These are phyloP conservation scores for Dreissena rostriformis DNA, from an alignment of 1,140 invertebrate genomes.

Conservation along the genomic window DNA sequence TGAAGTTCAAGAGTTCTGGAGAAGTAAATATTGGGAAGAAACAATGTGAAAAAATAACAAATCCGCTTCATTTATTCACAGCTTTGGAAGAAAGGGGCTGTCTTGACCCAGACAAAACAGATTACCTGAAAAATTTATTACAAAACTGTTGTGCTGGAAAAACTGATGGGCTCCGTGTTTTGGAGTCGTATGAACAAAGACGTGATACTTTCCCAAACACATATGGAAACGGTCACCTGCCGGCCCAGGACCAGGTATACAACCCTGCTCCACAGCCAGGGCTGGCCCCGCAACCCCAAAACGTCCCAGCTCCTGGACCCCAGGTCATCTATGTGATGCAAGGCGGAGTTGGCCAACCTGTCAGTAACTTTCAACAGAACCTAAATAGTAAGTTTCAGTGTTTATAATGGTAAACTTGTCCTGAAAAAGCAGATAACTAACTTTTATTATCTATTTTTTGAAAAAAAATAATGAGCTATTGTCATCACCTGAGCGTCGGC, in stretches of 20 bases:
- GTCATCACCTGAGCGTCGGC: no score
- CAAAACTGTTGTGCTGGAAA: slow-evolving; percentile 57
- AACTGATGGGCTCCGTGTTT: slow-evolving; percentile 54
- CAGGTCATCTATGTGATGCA: slow-evolving; percentile 31
- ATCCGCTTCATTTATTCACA: slow-evolving; percentile 58
- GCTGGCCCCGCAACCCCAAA: no score
- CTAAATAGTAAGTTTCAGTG: no score
- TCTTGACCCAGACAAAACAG: slow-evolving; percentile 49
- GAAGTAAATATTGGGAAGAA: slow-evolving; percentile 51
- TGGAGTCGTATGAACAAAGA: slow-evolving; percentile 54
- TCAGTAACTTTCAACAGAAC: neutral
- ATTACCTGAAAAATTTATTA: slow-evolving; percentile 61
- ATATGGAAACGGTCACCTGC: neutral
- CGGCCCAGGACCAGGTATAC: neutral
- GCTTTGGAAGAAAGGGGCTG: slow-evolving; percentile 63
- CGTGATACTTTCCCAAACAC: no score
- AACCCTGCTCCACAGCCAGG: no score
- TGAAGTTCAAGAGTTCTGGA: slow-evolving; percentile 67
- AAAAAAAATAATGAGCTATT: no score
- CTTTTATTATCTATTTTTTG: no score
- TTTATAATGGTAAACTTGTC: no score
- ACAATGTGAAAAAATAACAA: slow-evolving; percentile 62
- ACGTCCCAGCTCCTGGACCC: neutral
- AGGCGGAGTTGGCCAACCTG: neutral
- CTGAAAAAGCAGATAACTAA: no score